Evolutionary conservation across 2,113 vertebrate species (phyloP).

Genomic region (Tretioscincus oriximinensis): DNA sequence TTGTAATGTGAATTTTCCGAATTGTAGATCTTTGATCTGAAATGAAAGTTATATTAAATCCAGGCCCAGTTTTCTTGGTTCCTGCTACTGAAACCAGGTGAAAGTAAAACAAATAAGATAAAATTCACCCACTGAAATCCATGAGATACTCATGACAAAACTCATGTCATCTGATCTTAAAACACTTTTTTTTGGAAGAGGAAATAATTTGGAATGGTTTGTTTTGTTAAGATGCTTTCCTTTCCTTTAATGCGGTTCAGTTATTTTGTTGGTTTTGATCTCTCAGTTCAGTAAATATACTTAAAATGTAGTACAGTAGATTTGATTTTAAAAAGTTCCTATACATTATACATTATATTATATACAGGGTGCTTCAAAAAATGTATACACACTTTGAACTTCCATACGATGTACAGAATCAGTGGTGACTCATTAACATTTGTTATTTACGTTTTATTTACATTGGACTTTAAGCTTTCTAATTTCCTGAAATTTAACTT

Average conservation of each 20-base stretch:
- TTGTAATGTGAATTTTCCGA: not conserved
- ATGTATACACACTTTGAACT: too few relatives aligned
- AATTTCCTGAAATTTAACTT: too few relatives aligned
- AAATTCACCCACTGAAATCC: not conserved
- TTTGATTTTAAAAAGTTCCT: not conserved
- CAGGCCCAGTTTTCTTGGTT: not conserved
- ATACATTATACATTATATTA: not conserved
- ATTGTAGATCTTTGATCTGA: not conserved
- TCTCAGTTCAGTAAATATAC: not conserved
- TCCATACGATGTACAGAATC: too few relatives aligned
- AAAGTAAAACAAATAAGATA: slow-evolving; percentile 9
- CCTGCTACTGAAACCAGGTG: not conserved
- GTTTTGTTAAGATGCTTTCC: not conserved
- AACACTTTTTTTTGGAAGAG: not conserved
- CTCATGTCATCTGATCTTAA: not conserved
- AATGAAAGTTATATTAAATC: not conserved
- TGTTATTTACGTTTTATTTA: too few relatives aligned
- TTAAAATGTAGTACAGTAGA: not conserved
- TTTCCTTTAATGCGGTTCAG: not conserved
- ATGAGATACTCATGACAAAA: not conserved
- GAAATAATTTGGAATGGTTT: not conserved
- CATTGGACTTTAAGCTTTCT: too few relatives aligned
- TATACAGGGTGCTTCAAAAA: too few relatives aligned
- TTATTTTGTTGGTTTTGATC: not conserved
- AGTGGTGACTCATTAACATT: too few relatives aligned